phyloP scores from a whole-genome alignment of 2,113 vertebrate species.

The Arenaria interpres region DNA sequence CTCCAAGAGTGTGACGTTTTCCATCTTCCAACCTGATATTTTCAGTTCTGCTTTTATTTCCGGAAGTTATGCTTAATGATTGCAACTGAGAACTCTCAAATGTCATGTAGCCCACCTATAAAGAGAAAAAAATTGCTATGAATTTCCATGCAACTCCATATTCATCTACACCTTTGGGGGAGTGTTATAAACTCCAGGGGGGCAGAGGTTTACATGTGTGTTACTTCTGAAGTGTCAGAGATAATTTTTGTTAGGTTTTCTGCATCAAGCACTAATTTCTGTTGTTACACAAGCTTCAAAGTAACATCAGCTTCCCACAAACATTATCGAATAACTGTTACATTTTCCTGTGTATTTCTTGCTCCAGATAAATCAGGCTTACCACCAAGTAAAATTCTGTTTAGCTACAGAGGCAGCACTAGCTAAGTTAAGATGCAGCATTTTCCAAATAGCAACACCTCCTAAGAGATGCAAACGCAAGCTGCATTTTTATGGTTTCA shows the following conservation, averaged over 20 bases:
- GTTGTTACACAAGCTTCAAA: neutral
- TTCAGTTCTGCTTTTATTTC: fast-evolving
- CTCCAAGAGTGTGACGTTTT: slow-evolving; percentile 73
- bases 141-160: neutral
- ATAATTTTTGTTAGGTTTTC: neutral
- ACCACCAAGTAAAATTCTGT: neutral
- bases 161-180: neutral
- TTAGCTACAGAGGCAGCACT: neutral
- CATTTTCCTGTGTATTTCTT: neutral
- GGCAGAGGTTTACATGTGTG: neutral
- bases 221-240: neutral
- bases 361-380: neutral
- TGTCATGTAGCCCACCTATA: slow-evolving; percentile 72
- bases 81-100: neutral
- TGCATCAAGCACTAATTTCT: neutral
- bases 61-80: neutral
- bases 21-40: fast-evolving
- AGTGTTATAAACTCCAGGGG: neutral
- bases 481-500: neutral
- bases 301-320: neutral
- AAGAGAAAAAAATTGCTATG: neutral
- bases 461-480: neutral
- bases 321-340: neutral
- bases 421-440: neutral
- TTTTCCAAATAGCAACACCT: neutral